Conservation (phyloP, 2,113 vertebrate genomes). For the Tamias sibiricus region DNA sequence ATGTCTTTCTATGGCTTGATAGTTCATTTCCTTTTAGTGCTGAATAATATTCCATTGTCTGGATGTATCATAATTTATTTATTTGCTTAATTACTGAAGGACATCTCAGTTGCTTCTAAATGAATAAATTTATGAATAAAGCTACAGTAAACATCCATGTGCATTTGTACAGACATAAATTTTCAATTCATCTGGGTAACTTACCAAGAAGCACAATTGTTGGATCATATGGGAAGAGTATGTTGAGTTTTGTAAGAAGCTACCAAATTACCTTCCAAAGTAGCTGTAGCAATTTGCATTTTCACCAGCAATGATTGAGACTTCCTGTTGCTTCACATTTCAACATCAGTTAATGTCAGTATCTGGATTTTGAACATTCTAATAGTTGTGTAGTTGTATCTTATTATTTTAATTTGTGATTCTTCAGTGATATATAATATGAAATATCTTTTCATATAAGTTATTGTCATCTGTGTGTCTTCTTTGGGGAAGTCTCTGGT, state of each 20-base stretch:
- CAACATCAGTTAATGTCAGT: neutral
- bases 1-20: neutral
- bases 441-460: neutral
- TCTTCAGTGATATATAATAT: neutral
- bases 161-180: neutral
- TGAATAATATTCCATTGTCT: neutral
- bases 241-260: neutral
- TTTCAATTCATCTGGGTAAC: neutral
- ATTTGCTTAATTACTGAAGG: neutral
- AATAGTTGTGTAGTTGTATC: neutral
- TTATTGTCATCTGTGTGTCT: neutral
- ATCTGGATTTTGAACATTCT: neutral
- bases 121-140: neutral
- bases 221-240: neutral
- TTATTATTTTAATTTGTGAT: neutral
- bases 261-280: neutral
- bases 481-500: neutral
- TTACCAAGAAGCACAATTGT: neutral
- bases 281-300: neutral
- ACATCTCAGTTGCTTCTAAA: neutral
- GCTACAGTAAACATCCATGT: neutral
- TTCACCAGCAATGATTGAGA: neutral
- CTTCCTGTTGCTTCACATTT: neutral
- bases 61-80: neutral
- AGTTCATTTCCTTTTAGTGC: neutral